phyloP scores from a whole-genome alignment of 2,888 invertebrate genomes.

The Neuroscelio doddi region DNA sequence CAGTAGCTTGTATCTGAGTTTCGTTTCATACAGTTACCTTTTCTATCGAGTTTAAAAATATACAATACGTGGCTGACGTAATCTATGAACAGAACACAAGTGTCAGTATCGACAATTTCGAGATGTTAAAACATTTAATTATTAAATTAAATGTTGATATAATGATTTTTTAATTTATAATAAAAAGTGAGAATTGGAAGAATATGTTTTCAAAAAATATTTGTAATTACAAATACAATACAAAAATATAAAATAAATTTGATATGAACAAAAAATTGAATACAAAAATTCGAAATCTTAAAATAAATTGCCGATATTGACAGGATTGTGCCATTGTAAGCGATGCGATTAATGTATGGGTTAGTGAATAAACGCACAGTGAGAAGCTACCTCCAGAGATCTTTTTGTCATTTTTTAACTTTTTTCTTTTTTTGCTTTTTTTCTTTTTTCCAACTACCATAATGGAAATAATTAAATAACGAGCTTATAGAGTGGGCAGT shows the following conservation, averaged over 20 bases:
- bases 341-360: not conserved
- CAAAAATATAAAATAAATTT: constrained; percentile 1
- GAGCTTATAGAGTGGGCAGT: constrained; percentile 64
- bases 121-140: too few species aligned
- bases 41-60: not conserved
- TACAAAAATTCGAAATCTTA: too few species aligned
- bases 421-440: not conserved
- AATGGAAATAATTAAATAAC: constrained; percentile 8
- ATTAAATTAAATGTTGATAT: too few species aligned
- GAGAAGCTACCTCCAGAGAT: not conserved
- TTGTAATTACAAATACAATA: not conserved
- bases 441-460: constrained; percentile 2
- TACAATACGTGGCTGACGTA: constrained; percentile 3
- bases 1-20: not conserved
- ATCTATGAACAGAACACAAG: constrained; percentile 3
- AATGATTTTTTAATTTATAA: too few species aligned
- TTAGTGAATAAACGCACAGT: not conserved
- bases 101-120: constrained; percentile 5
- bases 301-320: not conserved
- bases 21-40: not conserved
- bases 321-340: not conserved
- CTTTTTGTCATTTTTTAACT: not conserved
- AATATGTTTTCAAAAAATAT: not conserved
- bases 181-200: not conserved
- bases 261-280: too few species aligned